These are phyloP conservation scores for Macropus fuliginosus DNA, from an alignment of 2,797 vertebrate genomes.

Conservation along the genomic window DNA sequence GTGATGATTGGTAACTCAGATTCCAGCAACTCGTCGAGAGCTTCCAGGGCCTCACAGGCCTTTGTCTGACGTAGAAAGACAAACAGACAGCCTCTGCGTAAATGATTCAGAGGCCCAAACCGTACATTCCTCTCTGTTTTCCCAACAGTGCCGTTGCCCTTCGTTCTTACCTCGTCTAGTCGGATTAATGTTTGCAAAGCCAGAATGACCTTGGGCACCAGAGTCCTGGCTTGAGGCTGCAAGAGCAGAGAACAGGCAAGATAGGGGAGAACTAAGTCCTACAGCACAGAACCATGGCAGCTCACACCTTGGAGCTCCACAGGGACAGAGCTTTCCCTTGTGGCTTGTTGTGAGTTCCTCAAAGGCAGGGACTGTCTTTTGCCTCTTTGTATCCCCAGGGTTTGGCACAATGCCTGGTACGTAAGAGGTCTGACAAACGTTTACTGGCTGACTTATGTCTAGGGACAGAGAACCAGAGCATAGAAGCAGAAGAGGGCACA, in stretches of 20 bases:
- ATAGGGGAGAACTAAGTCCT: neutral
- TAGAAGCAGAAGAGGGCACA: neutral
- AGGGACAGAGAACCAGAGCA: neutral
- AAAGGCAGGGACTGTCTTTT: neutral
- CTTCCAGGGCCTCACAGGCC: conserved; percentile 92
- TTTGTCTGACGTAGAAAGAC: conserved; percentile 84
- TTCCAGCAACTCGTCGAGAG: conserved; percentile 93
- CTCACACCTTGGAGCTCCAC: neutral
- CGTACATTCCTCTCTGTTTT: neutral
- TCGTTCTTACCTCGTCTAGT: conserved; percentile 87
- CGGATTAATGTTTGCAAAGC: conserved; percentile 90
- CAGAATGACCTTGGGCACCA: conserved; percentile 89
- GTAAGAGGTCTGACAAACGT: neutral
- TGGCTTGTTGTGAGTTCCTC: neutral
- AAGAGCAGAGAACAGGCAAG: conserved; percentile 6
- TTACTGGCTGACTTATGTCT: neutral
- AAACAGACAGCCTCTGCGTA: neutral
- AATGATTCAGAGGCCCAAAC: neutral
- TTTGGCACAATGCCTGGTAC: neutral
- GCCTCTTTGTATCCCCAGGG: neutral
- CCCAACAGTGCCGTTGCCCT: neutral
- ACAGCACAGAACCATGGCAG: neutral
- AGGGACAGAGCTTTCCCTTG: neutral
- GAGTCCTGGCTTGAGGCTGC: conserved; percentile 88
- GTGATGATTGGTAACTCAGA: conserved; percentile 91